phyloP scores from a whole-genome alignment of 2,113 vertebrate species.

The Petroica traversi region DNA sequence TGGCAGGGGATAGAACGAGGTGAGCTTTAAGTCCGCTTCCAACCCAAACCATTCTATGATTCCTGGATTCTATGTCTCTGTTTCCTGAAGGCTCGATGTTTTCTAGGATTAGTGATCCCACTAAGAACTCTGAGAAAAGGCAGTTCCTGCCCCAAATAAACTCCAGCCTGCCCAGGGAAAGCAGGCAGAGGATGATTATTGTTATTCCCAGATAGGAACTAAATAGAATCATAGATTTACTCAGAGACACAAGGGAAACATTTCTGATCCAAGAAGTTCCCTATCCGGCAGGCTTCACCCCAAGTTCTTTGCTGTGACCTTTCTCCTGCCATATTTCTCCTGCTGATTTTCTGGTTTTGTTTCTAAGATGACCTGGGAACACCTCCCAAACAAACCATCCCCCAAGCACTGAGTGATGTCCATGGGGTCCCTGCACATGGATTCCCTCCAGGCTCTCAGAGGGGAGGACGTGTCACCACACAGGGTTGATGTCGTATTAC shows the following conservation, averaged over 20 bases:
- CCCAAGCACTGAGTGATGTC: background rate
- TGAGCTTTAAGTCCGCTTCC: background rate
- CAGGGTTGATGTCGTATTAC: background rate
- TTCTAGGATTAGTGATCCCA: background rate
- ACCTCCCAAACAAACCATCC: background rate
- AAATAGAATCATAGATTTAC: background rate
- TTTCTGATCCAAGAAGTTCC: fast-evolving
- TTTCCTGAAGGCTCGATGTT: background rate
- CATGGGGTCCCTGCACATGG: fast-evolving
- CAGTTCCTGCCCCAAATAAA: background rate
- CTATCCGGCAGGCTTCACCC: background rate
- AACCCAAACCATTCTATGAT: background rate
- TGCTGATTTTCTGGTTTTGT: background rate
- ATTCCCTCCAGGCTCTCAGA: fast-evolving
- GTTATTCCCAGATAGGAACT: background rate
- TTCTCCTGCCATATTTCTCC: background rate
- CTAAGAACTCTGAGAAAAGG: background rate
- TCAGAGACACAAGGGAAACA: background rate
- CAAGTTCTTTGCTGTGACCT: background rate
- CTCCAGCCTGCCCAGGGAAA: background rate
- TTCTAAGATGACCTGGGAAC: background rate
- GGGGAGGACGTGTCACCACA: fast-evolving
- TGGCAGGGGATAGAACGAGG: background rate
- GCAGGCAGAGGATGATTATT: background rate
- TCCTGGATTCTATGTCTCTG: background rate